phyloP scores from a whole-genome alignment of 1,140 invertebrate genomes.

The Mycetomoellerius zeteki region DNA sequence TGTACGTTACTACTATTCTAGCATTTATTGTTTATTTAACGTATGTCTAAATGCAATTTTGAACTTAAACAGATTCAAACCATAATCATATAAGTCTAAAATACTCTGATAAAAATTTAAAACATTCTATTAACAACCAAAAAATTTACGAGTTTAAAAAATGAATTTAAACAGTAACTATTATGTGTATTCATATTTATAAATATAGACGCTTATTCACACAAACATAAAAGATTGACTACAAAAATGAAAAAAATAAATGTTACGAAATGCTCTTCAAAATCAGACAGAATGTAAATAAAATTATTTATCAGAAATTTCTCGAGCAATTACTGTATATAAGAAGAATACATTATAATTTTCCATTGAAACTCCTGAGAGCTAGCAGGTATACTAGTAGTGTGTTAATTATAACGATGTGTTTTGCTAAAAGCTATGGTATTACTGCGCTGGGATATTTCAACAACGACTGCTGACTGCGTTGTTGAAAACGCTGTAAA shows the following conservation, averaged over 20 bases:
- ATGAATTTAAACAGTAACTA: not conserved
- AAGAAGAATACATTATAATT: conserved; percentile 59
- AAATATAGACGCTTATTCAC: not conserved
- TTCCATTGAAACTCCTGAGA: conserved; percentile 34
- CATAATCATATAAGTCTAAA: not conserved
- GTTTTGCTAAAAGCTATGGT: conserved; percentile 25
- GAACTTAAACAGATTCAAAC: not conserved
- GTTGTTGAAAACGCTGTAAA: conserved; percentile 58
- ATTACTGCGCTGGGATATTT: conserved; percentile 63
- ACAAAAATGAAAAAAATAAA: not conserved
- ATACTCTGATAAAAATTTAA: not conserved
- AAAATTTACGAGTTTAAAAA: not conserved
- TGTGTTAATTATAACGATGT: conserved; percentile 52
- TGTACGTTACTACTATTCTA: not conserved
- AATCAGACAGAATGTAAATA: not conserved
- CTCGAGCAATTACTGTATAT: not conserved
- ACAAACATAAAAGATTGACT: not conserved
- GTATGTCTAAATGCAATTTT: not conserved
- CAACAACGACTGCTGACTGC: conserved; percentile 54
- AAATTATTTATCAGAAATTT: conserved; percentile 13
- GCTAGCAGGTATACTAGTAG: not conserved
- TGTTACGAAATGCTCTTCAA: not conserved
- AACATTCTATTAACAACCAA: not conserved
- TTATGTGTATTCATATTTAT: not conserved
- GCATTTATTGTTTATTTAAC: not conserved